Percentiles rank a stretch among this genome's conserved stretches.
phyloP scores from a whole-genome alignment of 2,113 vertebrate genomes.

The Tinamus guttatus region DNA sequence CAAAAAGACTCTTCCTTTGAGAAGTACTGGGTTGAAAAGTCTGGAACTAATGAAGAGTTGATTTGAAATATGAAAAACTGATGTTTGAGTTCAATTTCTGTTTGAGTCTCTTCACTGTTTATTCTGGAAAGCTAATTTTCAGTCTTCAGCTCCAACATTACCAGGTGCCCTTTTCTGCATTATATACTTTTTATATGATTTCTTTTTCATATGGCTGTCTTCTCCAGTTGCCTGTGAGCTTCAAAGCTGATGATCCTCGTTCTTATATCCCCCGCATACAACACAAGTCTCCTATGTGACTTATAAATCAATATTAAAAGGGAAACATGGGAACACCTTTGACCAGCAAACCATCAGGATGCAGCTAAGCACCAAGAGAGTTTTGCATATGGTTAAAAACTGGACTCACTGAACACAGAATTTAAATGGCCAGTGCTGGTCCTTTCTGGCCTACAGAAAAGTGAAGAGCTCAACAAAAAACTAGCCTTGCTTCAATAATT shows the following conservation, averaged over 20 bases:
- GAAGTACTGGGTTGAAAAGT: not conserved
- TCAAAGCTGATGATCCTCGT: not conserved
- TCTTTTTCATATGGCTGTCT: not conserved
- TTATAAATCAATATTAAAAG: not conserved
- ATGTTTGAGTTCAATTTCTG: not conserved
- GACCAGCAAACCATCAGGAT: not conserved
- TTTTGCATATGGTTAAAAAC: not conserved
- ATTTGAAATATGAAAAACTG: not conserved
- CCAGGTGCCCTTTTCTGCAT: not conserved
- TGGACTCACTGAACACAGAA: not conserved
- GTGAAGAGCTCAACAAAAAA: not conserved
- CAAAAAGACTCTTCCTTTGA: not conserved
- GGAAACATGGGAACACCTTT: not conserved
- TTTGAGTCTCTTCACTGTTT: not conserved
- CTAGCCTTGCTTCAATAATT: not conserved
- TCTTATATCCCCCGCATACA: not conserved
- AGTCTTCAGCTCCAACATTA: not conserved
- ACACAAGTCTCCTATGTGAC: not conserved
- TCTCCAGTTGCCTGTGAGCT: not conserved
- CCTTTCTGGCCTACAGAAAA: not conserved
- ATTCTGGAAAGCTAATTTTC: slow-evolving; percentile 22
- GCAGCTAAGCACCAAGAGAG: not conserved
- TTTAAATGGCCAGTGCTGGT: not conserved
- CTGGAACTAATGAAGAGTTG: not conserved
- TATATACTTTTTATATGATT: not conserved